A percentile compares a stretch with the other conserved stretches of the same genome.
Evolutionary conservation across 2,888 invertebrate species (phyloP).

Genomic region (Tetragonula carbonaria): DNA sequence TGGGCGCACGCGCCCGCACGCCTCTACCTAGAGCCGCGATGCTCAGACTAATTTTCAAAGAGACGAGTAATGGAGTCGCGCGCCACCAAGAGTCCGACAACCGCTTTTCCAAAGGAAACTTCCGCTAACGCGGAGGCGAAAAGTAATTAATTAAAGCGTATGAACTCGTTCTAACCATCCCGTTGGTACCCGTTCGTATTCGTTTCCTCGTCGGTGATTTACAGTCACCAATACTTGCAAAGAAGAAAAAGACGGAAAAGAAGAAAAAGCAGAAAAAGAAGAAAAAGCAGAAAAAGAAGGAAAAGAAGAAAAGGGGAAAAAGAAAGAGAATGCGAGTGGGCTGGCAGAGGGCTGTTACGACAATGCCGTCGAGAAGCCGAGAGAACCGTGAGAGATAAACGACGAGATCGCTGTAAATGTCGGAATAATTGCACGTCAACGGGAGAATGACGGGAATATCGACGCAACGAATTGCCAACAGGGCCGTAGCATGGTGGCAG

Average conservation of each 20-base stretch:
- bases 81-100: conserved; percentile 52
- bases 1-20: neutral
- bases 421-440: conserved; percentile 40
- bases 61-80: conserved; percentile 65
- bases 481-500: neutral
- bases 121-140: conserved; percentile 48
- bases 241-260: neutral
- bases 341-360: neutral
- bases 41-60: conserved; percentile 72
- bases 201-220: conserved; percentile 43
- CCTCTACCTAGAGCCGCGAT: conserved; percentile 32
- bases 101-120: conserved; percentile 48
- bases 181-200: conserved; percentile 24
- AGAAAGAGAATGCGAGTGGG: neutral
- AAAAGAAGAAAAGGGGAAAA: neutral
- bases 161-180: conserved; percentile 29
- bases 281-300: neutral
- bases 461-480: conserved; percentile 2
- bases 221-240: conserved; percentile 27
- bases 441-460: conserved; percentile 9
- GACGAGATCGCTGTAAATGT: conserved; percentile 4
- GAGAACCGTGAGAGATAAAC: neutral
- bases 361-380: neutral
- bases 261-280: neutral
- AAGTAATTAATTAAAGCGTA: conserved; percentile 67